A percentile compares a stretch with the other conserved stretches of the same genome.
Evolutionary conservation across 1,140 invertebrate species (phyloP).

Genomic region (Mylabris phalerata): DNA sequence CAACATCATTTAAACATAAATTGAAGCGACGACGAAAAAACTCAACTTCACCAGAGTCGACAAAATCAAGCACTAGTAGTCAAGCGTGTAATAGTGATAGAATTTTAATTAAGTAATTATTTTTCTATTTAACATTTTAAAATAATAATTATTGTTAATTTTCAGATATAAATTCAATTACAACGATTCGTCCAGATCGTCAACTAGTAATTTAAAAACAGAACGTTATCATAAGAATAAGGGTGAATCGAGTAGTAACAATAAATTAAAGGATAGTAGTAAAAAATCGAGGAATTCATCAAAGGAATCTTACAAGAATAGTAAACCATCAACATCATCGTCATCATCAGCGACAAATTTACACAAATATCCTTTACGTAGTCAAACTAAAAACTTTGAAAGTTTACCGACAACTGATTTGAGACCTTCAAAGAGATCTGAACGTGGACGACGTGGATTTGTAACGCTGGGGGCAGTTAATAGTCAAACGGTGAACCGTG

Average conservation of each 20-base stretch:
- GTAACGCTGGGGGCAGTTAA: conserved; percentile 38
- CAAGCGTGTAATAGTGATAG: no score
- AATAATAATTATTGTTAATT: not conserved
- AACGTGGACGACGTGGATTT: conserved; percentile 28
- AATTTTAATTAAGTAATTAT: no score
- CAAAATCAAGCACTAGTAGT: no score
- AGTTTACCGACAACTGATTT: conserved; percentile 1
- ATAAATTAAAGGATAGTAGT: no score
- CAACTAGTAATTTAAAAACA: not conserved
- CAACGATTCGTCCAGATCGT: conserved; percentile 2
- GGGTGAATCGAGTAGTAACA: not conserved
- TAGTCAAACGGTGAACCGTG: conserved; percentile 26
- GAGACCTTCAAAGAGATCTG: conserved; percentile 10
- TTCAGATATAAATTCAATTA: conserved; percentile 9
- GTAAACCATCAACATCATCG: no score
- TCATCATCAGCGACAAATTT: conserved; percentile 1
- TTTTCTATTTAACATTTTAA: no score
- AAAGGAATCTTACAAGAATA: no score
- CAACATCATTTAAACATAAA: conserved; percentile 10
- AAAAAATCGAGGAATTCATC: no score
- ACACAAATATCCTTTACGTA: conserved; percentile 46
- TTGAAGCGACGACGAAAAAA: conserved; percentile 10
- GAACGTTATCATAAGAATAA: not conserved
- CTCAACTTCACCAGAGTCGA: not conserved
- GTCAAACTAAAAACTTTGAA: conserved; percentile 15